Conservation (phyloP, 1,140 invertebrate species). For the Microvelia longipes region DNA sequence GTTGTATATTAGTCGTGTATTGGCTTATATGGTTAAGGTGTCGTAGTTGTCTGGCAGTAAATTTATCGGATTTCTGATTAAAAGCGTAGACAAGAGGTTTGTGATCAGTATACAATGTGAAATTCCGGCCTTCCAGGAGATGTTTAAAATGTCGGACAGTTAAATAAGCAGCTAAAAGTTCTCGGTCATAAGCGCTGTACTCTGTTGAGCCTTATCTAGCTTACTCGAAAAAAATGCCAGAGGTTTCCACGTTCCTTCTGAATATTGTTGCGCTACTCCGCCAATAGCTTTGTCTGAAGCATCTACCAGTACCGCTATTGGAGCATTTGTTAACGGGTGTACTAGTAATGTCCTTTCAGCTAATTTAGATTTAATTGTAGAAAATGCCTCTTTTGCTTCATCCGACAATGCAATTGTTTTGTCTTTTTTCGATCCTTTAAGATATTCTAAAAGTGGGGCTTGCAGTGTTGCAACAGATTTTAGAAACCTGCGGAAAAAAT, state of each 20-base stretch:
- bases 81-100: conserved; percentile 27
- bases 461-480: conserved; percentile 14
- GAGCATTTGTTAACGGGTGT: not conserved
- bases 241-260: not conserved
- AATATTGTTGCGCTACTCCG: not conserved
- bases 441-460: conserved; percentile 11
- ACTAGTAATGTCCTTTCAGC: not conserved
- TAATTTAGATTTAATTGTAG: conserved; percentile 10
- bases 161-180: conserved; percentile 28
- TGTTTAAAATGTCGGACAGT: conserved; percentile 25
- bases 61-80: conserved; percentile 8
- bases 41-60: not conserved
- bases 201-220: not conserved
- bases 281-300: not conserved
- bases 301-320: not conserved
- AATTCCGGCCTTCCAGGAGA: conserved; percentile 24
- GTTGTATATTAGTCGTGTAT: not conserved
- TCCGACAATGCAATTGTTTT: conserved; percentile 13
- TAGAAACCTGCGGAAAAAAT: conserved; percentile 25
- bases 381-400: conserved; percentile 17
- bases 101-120: conserved; percentile 28
- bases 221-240: not conserved
- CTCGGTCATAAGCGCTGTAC: conserved; percentile 26
- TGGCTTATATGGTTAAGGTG: not conserved
- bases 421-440: conserved; percentile 10